phyloP scores from a whole-genome alignment of 1,140 invertebrate genomes.

The Notospermus geniculatus region DNA sequence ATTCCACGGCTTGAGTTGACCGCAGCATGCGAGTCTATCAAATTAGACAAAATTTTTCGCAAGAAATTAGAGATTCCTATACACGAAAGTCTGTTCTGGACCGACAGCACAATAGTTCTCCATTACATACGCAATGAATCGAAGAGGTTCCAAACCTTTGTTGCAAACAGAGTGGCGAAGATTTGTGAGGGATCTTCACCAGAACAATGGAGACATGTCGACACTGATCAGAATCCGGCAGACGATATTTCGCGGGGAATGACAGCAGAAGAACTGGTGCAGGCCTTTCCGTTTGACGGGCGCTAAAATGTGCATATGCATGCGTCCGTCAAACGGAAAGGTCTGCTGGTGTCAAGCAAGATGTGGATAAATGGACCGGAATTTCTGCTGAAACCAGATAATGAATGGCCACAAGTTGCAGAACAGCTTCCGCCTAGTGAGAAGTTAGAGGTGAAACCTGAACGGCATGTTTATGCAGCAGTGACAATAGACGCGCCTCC shows the following conservation, averaged over 20 bases:
- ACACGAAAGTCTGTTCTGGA: neutral
- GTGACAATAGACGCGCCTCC: too few relatives aligned
- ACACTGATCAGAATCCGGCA: neutral
- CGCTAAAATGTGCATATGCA: too few relatives aligned
- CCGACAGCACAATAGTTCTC: neutral
- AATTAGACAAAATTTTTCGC: slow-evolving; percentile 1
- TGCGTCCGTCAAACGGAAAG: too few relatives aligned
- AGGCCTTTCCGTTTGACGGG: too few relatives aligned
- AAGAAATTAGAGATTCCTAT: neutral
- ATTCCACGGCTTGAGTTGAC: slow-evolving; percentile 7
- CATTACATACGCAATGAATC: slow-evolving; percentile 6
- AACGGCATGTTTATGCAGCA: too few relatives aligned
- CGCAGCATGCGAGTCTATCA: neutral
- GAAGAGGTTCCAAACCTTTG: slow-evolving; percentile 10
- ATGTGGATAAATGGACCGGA: neutral
- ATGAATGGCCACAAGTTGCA: too few relatives aligned
- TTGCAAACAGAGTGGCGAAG: slow-evolving; percentile 1
- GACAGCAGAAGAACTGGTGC: neutral
- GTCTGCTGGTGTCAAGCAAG: neutral
- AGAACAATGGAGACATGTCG: slow-evolving; percentile 3
- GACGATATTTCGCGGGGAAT: neutral
- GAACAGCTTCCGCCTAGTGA: too few relatives aligned
- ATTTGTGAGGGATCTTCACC: neutral
- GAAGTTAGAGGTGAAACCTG: too few relatives aligned
- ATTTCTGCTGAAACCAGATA: too few relatives aligned